Evolutionary conservation across 2,113 vertebrate genomes (phyloP).

Genomic region (Nothobranchius kuhntae): DNA sequence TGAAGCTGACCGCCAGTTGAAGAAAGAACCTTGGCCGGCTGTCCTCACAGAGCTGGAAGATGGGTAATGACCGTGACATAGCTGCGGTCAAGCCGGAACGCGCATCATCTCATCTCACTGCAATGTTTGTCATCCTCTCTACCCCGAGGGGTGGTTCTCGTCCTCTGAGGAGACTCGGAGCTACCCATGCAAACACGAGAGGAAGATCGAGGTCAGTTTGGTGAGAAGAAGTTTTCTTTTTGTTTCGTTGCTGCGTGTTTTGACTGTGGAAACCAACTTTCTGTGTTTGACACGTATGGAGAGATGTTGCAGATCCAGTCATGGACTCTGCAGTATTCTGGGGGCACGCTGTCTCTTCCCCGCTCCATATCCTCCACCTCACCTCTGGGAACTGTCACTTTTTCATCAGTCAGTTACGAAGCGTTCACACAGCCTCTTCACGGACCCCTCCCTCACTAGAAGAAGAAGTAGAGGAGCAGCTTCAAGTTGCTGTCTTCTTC

Average conservation of each 20-base stretch:
- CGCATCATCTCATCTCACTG: constrained; percentile 31
- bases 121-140: constrained; percentile 36
- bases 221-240: constrained; percentile 31
- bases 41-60: constrained; percentile 27
- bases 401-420: constrained; percentile 65
- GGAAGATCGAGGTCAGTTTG: constrained; percentile 39
- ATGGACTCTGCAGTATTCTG: constrained; percentile 56
- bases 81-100: constrained; percentile 37
- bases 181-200: constrained; percentile 26
- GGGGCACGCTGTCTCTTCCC: constrained; percentile 47
- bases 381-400: constrained; percentile 70
- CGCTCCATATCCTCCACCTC: constrained; percentile 56
- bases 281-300: constrained; percentile 47
- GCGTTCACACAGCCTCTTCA: constrained; percentile 48
- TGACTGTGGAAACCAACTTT: constrained; percentile 27
- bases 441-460: constrained; percentile 30
- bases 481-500: constrained; percentile 61
- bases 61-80: constrained; percentile 45
- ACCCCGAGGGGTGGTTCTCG: constrained; percentile 9
- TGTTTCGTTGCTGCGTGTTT: constrained; percentile 15
- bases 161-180: constrained; percentile 20
- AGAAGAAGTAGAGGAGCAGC: constrained; percentile 30
- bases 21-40: constrained; percentile 50
- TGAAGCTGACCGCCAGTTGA: constrained; percentile 49
- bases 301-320: constrained; percentile 42